These are phyloP conservation scores for Timandra comae DNA, from an alignment of 2,888 invertebrate genomes.

Conservation along the genomic window DNA sequence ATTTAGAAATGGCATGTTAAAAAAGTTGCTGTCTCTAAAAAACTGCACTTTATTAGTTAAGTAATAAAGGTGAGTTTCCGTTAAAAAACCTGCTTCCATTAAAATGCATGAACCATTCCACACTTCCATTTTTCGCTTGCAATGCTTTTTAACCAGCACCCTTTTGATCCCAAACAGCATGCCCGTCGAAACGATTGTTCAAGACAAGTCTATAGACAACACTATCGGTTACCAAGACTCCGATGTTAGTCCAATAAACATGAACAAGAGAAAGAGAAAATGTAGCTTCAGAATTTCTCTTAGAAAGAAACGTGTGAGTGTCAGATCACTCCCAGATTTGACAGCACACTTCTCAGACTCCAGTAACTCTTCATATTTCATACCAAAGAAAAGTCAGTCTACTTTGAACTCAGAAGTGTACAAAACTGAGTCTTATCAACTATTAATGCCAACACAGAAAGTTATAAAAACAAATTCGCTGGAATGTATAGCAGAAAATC, in stretches of 20 bases:
- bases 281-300: slow-evolving; percentile 19
- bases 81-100: slow-evolving; percentile 62
- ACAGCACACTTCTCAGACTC: slow-evolving; percentile 34
- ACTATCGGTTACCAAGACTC: slow-evolving; percentile 61
- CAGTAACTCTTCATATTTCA: slow-evolving; percentile 33
- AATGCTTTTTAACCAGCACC: slow-evolving; percentile 20
- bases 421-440: slow-evolving; percentile 54
- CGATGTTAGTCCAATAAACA: slow-evolving; percentile 37
- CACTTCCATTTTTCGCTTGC: slow-evolving; percentile 15
- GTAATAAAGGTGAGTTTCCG: slow-evolving; percentile 18
- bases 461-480: slow-evolving; percentile 20
- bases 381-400: slow-evolving; percentile 17
- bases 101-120: slow-evolving; percentile 28
- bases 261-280: slow-evolving; percentile 36
- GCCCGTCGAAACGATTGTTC: slow-evolving; percentile 24
- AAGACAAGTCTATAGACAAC: slow-evolving; percentile 43
- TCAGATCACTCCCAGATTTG: slow-evolving; percentile 15
- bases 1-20: too few relatives aligned
- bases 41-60: too few relatives aligned
- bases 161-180: slow-evolving; percentile 36
- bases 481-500: slow-evolving; percentile 42
- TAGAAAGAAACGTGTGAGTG: slow-evolving; percentile 24
- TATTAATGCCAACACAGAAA: slow-evolving; percentile 34
- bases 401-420: slow-evolving; percentile 40
- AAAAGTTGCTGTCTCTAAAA: too few relatives aligned